phyloP scores from a whole-genome alignment of 2,113 vertebrate species.

The Thalassarche chlororhynchos region DNA sequence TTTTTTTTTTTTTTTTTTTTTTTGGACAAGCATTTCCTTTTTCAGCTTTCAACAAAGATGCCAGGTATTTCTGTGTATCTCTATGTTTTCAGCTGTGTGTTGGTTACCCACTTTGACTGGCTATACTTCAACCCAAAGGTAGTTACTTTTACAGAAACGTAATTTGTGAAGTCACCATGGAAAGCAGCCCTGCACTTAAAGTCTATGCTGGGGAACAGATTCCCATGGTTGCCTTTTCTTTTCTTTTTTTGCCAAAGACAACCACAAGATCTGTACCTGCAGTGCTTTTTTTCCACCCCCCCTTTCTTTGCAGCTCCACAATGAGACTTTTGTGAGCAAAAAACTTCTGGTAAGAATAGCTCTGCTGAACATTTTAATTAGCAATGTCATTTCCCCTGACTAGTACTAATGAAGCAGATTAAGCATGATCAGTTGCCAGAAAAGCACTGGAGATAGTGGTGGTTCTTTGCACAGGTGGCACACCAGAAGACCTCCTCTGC shows the following conservation, averaged over 20 bases:
- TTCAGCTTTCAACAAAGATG: background rate
- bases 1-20: background rate
- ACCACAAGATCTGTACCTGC: background rate
- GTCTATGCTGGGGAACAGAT: background rate
- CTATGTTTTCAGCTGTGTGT: background rate
- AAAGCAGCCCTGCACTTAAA: background rate
- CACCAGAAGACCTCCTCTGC: background rate
- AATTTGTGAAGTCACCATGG: background rate
- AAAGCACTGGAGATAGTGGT: background rate
- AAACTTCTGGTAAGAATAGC: background rate
- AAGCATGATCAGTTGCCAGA: background rate
- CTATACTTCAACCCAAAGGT: background rate
- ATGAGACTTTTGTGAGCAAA: background rate
- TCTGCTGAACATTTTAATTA: background rate
- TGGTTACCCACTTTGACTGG: background rate
- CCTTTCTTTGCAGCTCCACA: background rate
- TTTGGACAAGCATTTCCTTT: background rate
- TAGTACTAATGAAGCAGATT: background rate
- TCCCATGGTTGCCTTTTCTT: background rate
- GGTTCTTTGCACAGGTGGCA: background rate
- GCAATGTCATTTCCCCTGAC: background rate
- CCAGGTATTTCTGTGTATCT: background rate
- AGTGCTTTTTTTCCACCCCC: accelerated
- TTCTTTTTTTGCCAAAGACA: background rate
- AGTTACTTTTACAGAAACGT: background rate